These are phyloP conservation scores for Microchrysa polita DNA, from an alignment of 2,888 invertebrate species.

Conservation along the genomic window DNA sequence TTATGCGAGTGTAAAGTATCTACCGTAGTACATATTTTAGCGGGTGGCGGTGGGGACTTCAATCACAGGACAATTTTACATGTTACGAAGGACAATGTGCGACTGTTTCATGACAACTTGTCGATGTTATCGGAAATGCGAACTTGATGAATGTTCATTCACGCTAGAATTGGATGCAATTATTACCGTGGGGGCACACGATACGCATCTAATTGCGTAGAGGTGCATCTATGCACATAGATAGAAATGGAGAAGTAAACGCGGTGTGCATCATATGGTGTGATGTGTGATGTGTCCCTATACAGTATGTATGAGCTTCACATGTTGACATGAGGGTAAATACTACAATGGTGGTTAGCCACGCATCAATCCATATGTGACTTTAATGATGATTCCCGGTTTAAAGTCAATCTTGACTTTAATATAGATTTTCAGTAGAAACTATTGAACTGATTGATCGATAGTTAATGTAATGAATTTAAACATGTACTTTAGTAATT, in stretches of 20 bases:
- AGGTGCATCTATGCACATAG: not conserved
- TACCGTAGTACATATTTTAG: not conserved
- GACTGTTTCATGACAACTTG: conserved; percentile 50
- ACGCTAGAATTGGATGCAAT: conserved; percentile 44
- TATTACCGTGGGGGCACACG: conserved; percentile 22
- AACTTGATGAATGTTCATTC: conserved; percentile 49
- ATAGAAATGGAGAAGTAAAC: not conserved
- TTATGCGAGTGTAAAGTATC: no score
- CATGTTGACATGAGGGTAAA: conserved; percentile 26
- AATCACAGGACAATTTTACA: conserved; percentile 2
- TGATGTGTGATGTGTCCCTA: not conserved
- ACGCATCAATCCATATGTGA: conserved; percentile 37
- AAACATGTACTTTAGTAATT: no score
- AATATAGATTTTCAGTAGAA: not conserved
- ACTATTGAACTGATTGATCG: no score
- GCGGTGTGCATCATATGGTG: not conserved
- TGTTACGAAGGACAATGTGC: conserved; percentile 31
- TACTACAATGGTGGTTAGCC: conserved; percentile 36
- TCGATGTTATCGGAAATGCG: conserved; percentile 50
- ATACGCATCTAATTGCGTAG: conserved; percentile 32
- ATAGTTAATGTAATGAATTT: no score
- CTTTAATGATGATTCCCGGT: conserved; percentile 40
- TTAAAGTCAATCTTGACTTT: conserved; percentile 36
- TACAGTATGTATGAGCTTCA: conserved; percentile 4
- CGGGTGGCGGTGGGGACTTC: not conserved